phyloP scores from a whole-genome alignment of 2,113 vertebrate genomes.

The Phylloscopus trochiloides region DNA sequence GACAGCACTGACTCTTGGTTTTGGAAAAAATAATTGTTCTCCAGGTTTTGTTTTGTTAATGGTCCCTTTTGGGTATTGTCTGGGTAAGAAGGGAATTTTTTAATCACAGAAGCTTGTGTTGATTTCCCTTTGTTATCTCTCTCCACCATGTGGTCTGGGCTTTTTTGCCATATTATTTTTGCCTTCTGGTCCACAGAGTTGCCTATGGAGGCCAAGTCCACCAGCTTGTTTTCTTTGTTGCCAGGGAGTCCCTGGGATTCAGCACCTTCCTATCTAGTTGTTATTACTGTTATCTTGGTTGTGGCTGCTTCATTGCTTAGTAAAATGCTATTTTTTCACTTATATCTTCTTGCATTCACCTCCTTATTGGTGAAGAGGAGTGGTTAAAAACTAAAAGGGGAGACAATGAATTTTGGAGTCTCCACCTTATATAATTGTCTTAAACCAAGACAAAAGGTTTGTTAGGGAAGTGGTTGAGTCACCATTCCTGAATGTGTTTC shows the following conservation, averaged over 20 bases:
- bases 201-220: rapidly evolving
- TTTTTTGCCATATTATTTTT: neutral
- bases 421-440: neutral
- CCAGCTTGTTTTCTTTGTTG: neutral
- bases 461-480: neutral
- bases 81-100: neutral
- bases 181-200: neutral
- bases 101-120: rapidly evolving
- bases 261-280: neutral
- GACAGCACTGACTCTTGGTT: neutral
- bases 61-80: neutral
- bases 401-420: neutral
- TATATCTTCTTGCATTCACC: neutral
- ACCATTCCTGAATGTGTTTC: neutral
- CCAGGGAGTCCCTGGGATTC: neutral
- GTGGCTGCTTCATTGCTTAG: too few relatives aligned
- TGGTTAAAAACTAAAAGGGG: neutral
- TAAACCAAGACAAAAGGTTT: neutral
- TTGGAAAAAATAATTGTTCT: neutral
- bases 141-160: neutral
- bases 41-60: neutral
- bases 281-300: neutral
- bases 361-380: neutral
- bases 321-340: neutral
- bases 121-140: neutral